Base-by-base conservation (phyloP, 2,113 vertebrate genomes). In the Mola mola region DNA sequence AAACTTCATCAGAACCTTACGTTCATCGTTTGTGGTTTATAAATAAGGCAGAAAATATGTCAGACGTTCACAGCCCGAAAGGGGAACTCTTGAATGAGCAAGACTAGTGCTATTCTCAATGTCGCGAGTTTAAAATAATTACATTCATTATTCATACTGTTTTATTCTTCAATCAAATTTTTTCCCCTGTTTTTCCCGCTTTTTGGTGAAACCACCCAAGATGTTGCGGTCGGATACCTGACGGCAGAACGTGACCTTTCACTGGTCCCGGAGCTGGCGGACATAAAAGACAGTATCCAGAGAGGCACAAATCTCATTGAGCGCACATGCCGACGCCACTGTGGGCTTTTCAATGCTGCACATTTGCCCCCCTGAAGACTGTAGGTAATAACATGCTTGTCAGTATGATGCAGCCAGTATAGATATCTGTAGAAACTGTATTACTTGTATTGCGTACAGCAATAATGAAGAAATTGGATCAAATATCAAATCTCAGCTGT, bases 331-430 rank as follows among this genome's bases (percentile, higher is more conserved):
- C 76, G 75, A 53, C 46, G 78, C 75, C 73, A 79, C 72, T 79
- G 59, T 60, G 19, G 10, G 29, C 47, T 64, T 71, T 81, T 49
- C n/a, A n/a, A n/a, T n/a, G n/a, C 15, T 40, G 19, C 11, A 44
- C 59, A 33, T 68, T 58, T 55, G 63, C 43, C 43, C 37, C 62
- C 72, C 43, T 41, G 43, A 51, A 72, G 48, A 81, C 43, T 79
- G 47, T 80, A 4, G 83, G 88, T 88, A 90, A 89, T 86, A 76
- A 72, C 69, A 64, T 76, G 64, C 41, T 64, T 91, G 88, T 81
- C 92, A 92, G 89, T 88, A 79, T 90, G 91, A 87, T 93, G 92
- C 91, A 92, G 89, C 82, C 83, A 84, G 38, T 16, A 12, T 8
- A 66, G 80, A 43, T n/a, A 0, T 1, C 4, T 29, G 28, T 29